Conservation (phyloP, 2,888 invertebrate species). For the Kuschelorhynchus macadamiae region DNA sequence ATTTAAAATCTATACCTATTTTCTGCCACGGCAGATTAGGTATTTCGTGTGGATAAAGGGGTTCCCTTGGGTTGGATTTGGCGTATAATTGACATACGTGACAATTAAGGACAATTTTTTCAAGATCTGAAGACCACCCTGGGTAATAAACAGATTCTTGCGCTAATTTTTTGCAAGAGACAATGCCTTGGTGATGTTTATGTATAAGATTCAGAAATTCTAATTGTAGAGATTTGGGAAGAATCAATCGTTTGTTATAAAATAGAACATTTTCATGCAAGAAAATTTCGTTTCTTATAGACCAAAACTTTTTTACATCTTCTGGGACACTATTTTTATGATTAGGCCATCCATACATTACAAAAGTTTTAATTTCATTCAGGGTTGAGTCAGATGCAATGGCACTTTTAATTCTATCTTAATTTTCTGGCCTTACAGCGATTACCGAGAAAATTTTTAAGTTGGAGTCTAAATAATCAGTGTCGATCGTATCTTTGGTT, state of each 20-base stretch:
- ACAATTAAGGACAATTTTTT: too few species aligned
- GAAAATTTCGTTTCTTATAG: not conserved
- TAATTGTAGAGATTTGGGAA: not conserved
- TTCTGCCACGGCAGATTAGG: too few species aligned
- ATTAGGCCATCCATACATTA: not conserved
- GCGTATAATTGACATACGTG: too few species aligned
- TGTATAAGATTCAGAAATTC: conserved; percentile 3
- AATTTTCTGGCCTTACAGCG: not conserved
- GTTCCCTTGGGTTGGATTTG: too few species aligned
- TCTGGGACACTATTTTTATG: not conserved
- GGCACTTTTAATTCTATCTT: not conserved
- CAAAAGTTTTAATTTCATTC: too few species aligned
- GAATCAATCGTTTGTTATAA: not conserved
- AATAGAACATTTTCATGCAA: conserved; percentile 5
- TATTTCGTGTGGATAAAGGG: too few species aligned
- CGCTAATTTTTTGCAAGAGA: conserved; percentile 1
- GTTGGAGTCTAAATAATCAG: not conserved
- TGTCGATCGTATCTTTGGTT: not conserved
- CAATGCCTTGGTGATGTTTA: conserved; percentile 1
- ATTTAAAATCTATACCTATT: too few species aligned
- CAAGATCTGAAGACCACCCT: too few species aligned
- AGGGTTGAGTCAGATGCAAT: not conserved
- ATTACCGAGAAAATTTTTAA: not conserved
- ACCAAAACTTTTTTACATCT: not conserved
- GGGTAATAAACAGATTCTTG: too few species aligned